Conservation (phyloP, 2,113 vertebrate genomes). For the Trogon surrucura region DNA sequence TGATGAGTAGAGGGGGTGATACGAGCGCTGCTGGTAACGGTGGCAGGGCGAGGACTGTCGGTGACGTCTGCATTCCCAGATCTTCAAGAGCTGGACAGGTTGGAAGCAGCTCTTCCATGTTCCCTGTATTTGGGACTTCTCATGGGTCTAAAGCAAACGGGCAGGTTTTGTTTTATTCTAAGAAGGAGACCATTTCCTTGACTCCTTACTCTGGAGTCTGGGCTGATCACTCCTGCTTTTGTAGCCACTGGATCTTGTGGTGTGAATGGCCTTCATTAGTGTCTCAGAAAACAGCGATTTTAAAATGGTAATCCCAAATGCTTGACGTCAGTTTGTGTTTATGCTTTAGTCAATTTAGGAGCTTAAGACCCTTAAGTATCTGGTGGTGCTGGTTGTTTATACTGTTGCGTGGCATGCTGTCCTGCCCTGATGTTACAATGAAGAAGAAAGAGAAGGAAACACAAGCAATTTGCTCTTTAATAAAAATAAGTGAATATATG, state of each 20-base stretch:
- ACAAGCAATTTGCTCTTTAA: neutral
- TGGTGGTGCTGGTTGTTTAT: slow-evolving; percentile 30
- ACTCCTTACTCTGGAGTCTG: neutral
- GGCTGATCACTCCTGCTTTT: neutral
- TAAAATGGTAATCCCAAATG: slow-evolving; percentile 1
- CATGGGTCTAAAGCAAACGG: neutral
- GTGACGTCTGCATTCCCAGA: neutral
- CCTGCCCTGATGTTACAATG: neutral
- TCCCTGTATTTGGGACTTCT: neutral
- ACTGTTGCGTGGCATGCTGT: neutral
- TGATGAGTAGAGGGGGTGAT: neutral
- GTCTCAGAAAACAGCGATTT: neutral
- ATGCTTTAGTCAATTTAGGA: slow-evolving; percentile 32
- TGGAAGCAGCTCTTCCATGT: neutral
- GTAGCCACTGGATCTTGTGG: neutral
- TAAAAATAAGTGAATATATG: slow-evolving; percentile 1
- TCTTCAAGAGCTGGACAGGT: neutral
- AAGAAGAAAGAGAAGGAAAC: slow-evolving; percentile 18
- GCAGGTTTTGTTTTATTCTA: neutral
- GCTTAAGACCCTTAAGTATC: slow-evolving; percentile 34
- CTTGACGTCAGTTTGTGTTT: slow-evolving; percentile 31
- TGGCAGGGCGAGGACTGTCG: neutral
- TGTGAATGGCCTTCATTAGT: neutral
- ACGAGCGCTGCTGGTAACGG: neutral
- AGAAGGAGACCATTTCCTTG: neutral